These are phyloP conservation scores for Clanis bilineata DNA, from an alignment of 2,888 invertebrate species.

Conservation along the genomic window DNA sequence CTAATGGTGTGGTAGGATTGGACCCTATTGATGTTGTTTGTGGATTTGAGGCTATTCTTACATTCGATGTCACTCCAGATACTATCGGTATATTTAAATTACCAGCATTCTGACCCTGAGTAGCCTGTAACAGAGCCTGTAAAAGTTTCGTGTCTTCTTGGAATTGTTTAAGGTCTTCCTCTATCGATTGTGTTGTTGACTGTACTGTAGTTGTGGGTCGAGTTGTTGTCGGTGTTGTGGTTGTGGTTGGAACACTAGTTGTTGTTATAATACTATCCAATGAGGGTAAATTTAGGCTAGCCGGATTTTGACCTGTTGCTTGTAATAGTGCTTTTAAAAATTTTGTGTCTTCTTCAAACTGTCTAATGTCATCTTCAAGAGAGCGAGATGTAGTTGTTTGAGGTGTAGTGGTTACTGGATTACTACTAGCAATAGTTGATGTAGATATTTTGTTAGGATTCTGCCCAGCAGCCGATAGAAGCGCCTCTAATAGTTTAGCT, in stretches of 20 bases:
- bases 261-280: conserved; percentile 50
- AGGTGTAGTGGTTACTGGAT: conserved; percentile 34
- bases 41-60: conserved; percentile 68
- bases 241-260: conserved; percentile 36
- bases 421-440: conserved; percentile 38
- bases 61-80: conserved; percentile 69
- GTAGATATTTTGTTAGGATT: conserved; percentile 40
- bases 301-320: conserved; percentile 71
- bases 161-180: conserved; percentile 63
- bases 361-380: conserved; percentile 70
- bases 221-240: conserved; percentile 40
- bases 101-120: conserved; percentile 52
- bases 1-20: conserved; percentile 64
- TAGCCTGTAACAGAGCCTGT: conserved; percentile 70
- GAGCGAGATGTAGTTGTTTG: conserved; percentile 61
- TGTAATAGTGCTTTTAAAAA: conserved; percentile 69
- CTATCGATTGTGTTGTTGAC: conserved; percentile 48
- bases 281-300: conserved; percentile 61
- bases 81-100: conserved; percentile 57
- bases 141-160: conserved; percentile 70
- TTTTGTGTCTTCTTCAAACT: conserved; percentile 74
- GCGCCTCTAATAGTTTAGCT: conserved; percentile 58
- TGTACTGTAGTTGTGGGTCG: conserved; percentile 36
- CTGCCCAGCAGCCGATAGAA: conserved; percentile 54
- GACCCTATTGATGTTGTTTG: conserved; percentile 62